These are phyloP conservation scores for Chelidonichthys spinosus DNA, from an alignment of 2,797 vertebrate species.

Conservation along the genomic window DNA sequence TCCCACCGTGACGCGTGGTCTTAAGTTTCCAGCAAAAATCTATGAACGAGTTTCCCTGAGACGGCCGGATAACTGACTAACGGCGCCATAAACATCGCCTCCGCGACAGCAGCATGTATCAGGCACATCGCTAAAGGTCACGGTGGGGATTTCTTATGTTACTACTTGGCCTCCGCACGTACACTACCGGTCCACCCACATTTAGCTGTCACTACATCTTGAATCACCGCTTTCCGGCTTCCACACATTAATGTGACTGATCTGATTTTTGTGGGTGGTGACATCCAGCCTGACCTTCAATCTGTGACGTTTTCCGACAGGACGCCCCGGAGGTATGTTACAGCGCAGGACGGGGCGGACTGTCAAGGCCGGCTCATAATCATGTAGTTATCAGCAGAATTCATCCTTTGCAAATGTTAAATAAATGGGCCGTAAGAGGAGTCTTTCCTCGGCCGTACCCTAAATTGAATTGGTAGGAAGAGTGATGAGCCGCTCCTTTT, in stretches of 20 bases:
- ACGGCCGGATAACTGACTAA: constrained; percentile 22
- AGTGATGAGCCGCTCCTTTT: constrained; percentile 63
- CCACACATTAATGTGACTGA: constrained; percentile 60
- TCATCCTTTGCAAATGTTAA: constrained; percentile 57
- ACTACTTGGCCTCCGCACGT: constrained; percentile 39
- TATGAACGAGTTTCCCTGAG: constrained; percentile 10
- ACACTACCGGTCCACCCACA: constrained; percentile 48
- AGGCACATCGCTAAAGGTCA: constrained; percentile 39
- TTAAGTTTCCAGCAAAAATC: background rate
- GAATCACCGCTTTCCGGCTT: constrained; percentile 57
- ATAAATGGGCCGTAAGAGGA: constrained; percentile 61
- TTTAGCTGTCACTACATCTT: constrained; percentile 52
- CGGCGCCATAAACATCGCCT: constrained; percentile 32
- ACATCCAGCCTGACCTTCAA: constrained; percentile 66
- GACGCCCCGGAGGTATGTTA: constrained; percentile 53
- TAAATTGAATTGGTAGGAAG: constrained; percentile 69
- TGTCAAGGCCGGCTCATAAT: constrained; percentile 36
- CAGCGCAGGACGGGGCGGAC: constrained; percentile 27
- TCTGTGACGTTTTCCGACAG: constrained; percentile 38
- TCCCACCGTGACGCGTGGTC: background rate
- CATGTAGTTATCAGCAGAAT: constrained; percentile 51
- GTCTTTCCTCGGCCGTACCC: constrained; percentile 58
- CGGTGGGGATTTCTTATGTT: constrained; percentile 34
- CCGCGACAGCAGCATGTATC: constrained; percentile 34
- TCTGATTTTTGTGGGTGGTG: constrained; percentile 56